Evolutionary conservation across 2,113 vertebrate species (phyloP).

Genomic region (Rana temporaria): DNA sequence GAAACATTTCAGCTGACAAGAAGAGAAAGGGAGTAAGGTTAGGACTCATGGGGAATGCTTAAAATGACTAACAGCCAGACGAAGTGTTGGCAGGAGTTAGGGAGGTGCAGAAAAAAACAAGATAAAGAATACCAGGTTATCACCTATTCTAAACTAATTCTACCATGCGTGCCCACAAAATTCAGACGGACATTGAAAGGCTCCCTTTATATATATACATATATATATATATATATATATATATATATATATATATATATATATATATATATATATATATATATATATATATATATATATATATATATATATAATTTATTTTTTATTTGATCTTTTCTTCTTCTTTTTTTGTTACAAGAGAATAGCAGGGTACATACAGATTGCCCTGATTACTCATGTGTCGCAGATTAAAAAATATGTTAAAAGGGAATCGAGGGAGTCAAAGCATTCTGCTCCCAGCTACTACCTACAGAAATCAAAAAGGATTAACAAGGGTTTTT

Average conservation of each 20-base stretch:
- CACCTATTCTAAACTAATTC: constrained; percentile 87
- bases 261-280: too few species aligned
- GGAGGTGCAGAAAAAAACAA: constrained; percentile 89
- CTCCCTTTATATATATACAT: constrained; percentile 57
- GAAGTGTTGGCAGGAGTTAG: constrained; percentile 92
- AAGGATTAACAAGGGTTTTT: constrained; percentile 80
- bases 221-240: constrained; percentile 54
- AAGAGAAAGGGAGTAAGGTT: constrained; percentile 92
- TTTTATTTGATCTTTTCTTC: too few species aligned
- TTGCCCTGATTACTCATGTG: constrained; percentile 78
- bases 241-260: background rate
- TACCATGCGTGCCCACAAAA: constrained; percentile 82
- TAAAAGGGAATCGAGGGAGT: constrained; percentile 69
- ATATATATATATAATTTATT: too few species aligned
- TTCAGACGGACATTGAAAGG: constrained; percentile 67
- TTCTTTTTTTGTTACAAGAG: constrained; percentile 66
- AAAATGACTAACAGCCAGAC: constrained; percentile 87
- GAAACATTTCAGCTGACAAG: constrained; percentile 86
- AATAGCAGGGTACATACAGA: constrained; percentile 66
- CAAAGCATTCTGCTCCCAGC: constrained; percentile 81
- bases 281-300: too few species aligned
- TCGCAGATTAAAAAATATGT: constrained; percentile 65
- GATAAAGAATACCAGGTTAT: constrained; percentile 99
- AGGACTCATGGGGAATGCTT: constrained; percentile 91
- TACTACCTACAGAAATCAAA: constrained; percentile 84